Percentiles rank a stretch among this genome's conserved stretches.
Evolutionary conservation across 2,888 invertebrate species (phyloP).

Genomic region (Ichneumon xanthorius): DNA sequence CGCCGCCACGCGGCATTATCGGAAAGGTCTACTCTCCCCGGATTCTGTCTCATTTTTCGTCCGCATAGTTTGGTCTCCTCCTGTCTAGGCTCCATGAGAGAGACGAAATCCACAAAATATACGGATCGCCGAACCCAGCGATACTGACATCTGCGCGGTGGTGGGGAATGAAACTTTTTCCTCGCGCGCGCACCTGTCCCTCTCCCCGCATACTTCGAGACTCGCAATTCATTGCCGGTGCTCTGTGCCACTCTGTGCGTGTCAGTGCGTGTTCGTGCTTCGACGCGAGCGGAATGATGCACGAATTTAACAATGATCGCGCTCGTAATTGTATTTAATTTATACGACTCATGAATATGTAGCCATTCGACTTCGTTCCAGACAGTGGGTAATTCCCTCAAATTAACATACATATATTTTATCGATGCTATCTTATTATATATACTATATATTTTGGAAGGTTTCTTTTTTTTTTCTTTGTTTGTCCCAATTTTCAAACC

Average conservation of each 20-base stretch:
- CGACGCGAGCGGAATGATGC: not conserved
- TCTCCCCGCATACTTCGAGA: too few species aligned
- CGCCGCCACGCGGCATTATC: too few species aligned
- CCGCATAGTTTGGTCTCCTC: too few species aligned
- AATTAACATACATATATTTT: not conserved
- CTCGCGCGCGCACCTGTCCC: not conserved
- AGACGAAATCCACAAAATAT: not conserved
- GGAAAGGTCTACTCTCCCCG: too few species aligned
- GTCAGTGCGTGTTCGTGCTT: slow-evolving; percentile 14
- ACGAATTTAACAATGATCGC: not conserved
- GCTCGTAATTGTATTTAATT: not conserved
- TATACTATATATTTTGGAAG: too few species aligned
- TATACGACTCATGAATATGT: not conserved
- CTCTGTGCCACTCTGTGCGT: too few species aligned
- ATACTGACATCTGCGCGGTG: not conserved
- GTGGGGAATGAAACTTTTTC: not conserved
- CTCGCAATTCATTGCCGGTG: too few species aligned
- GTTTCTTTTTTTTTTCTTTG: too few species aligned
- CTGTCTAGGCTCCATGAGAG: not conserved
- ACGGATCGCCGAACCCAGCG: not conserved
- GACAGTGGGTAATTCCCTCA: not conserved
- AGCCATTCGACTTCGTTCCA: not conserved
- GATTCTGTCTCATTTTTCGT: too few species aligned
- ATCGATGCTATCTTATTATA: not conserved
- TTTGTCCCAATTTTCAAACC: too few species aligned